phyloP scores from a whole-genome alignment of 2,113 vertebrate species.

The Lathamus discolor region DNA sequence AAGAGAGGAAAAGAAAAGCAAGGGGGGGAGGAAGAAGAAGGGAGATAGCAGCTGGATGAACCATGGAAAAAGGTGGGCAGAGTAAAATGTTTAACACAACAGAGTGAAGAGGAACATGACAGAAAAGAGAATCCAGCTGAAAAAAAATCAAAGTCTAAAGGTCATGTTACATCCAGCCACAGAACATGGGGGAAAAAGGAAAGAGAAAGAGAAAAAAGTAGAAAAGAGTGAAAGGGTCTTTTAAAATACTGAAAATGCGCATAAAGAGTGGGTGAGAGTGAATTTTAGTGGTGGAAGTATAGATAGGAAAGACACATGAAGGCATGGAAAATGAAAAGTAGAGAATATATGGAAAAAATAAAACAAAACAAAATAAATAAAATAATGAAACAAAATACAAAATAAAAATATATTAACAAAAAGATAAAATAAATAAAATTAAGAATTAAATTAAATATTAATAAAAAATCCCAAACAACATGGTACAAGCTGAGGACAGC shows the following conservation, averaged over 20 bases:
- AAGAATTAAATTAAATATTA: not conserved
- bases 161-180: not conserved
- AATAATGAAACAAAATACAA: not conserved
- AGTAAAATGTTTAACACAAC: not conserved
- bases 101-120: not conserved
- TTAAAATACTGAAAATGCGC: not conserved
- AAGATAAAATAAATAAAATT: not conserved
- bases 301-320: not conserved
- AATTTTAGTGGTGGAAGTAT: not conserved
- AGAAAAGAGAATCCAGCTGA: not conserved
- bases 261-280: not conserved
- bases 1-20: not conserved
- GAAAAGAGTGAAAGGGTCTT: not conserved
- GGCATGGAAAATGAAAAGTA: not conserved
- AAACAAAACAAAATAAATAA: not conserved
- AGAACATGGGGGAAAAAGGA: not conserved
- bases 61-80: not conserved
- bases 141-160: not conserved
- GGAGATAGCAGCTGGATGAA: not conserved
- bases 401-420: not conserved
- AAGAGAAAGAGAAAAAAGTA: not conserved
- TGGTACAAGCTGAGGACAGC: not conserved
- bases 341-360: not conserved
- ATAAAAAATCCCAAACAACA: not conserved
- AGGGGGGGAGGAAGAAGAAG: not conserved